Base-by-base conservation (phyloP, 2,888 invertebrate species). In the Eupeodes luniger region DNA sequence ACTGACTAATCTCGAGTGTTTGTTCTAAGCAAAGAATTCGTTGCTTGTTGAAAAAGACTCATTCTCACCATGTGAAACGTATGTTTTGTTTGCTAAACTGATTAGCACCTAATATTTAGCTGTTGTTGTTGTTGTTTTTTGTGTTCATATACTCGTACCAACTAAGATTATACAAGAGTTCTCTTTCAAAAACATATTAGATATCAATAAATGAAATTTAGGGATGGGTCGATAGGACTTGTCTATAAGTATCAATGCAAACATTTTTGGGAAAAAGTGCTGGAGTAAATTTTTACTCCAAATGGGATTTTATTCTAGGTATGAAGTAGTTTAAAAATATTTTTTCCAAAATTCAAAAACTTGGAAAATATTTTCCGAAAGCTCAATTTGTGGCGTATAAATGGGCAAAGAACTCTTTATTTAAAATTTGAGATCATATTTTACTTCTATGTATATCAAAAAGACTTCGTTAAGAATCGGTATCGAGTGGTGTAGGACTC, bases 1-100 rank as follows among this genome's bases (percentile, higher is more conserved):
- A 77, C 87, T 81, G 61, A 87, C 87, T 87, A 77, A 87, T 77
- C 80, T 5, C n/a, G 14, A 34, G 72, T 77, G 53, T 87, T 83
- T 87, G 80, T 57, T 81, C 76, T 67, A 12, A 14, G 51, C 77
- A 72, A 86, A 87, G 86, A 87, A 83, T 40, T 64, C 19, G 40
- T 5, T 61, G 47, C 81, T 72, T 62, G 36, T 59, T 55, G 11
- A 57, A 16, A 57, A 51, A 9, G 1, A 47, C 7, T 47, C 19
- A 44, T 59, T 59, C 49, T 66, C 66, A 34, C 61, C 61, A 19
- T 64, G 78, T 82, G 82, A 86, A 85, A 75, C 70, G 75, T 36
- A 53, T 66, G 53, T 69, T 72, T 55, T 59, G 72, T 49, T 81
- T 88, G 78, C 75, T 64, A 81, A 81, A 81, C 49, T 84, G 59